Percentiles rank a stretch among this genome's conserved stretches.
Conservation (phyloP, 2,113 vertebrate genomes). For the Protobothrops flavoviridis region DNA sequence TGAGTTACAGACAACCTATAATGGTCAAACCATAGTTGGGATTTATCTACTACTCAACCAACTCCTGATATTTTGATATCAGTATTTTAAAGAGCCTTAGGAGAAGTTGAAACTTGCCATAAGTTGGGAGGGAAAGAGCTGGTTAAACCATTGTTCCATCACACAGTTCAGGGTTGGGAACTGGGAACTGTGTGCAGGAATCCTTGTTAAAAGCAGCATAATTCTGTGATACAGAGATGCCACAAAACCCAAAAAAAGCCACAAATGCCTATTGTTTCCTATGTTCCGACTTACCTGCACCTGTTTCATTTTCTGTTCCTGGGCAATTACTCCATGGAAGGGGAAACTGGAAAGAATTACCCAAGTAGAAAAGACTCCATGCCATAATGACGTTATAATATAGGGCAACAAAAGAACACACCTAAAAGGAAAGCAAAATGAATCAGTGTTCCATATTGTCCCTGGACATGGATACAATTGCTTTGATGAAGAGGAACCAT, state of each 20-base stretch:
- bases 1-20: background rate
- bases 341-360: conserved; percentile 67
- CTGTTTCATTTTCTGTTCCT: conserved; percentile 58
- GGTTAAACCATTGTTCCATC: background rate
- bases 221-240: background rate
- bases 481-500: background rate
- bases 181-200: too few species aligned
- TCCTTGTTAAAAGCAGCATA: background rate
- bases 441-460: background rate
- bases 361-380: conserved; percentile 48
- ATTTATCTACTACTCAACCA: background rate
- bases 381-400: conserved; percentile 81
- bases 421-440: conserved; percentile 58
- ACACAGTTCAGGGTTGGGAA: background rate
- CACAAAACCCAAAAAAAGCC: too few species aligned
- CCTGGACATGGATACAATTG: background rate
- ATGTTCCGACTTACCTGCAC: conserved; percentile 37
- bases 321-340: conserved; percentile 80
- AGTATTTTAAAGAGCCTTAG: background rate
- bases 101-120: background rate
- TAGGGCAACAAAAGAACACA: conserved; percentile 75
- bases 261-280: too few species aligned
- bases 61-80: background rate
- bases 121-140: background rate
- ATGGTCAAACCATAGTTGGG: background rate